phyloP scores from a whole-genome alignment of 1,140 invertebrate species.

The Calliopsis andreniformis region DNA sequence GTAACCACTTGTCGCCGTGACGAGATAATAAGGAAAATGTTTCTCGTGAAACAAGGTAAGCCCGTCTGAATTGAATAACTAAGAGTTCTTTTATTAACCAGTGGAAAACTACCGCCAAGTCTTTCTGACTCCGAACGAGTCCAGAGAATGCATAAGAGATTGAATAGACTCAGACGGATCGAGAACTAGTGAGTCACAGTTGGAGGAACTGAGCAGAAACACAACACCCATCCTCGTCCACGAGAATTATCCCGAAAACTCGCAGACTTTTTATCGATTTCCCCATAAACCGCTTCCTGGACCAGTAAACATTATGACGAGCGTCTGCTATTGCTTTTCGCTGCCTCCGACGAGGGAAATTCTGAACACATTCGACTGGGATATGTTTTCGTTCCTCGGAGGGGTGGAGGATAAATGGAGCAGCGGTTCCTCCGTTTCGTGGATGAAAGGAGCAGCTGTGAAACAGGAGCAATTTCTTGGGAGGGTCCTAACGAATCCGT shows the following conservation, averaged over 20 bases:
- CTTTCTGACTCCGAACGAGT: not conserved
- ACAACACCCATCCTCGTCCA: not conserved
- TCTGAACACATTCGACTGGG: too few relatives aligned
- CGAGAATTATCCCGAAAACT: conserved; percentile 15
- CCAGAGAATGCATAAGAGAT: not conserved
- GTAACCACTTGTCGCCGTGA: not conserved
- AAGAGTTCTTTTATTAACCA: too few relatives aligned
- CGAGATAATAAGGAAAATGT: conserved; percentile 10
- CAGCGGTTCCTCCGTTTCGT: too few relatives aligned
- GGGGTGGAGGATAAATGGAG: too few relatives aligned
- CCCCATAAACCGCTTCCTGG: not conserved
- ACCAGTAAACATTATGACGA: too few relatives aligned
- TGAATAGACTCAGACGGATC: not conserved
- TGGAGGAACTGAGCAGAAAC: conserved; percentile 5
- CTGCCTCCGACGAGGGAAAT: too few relatives aligned
- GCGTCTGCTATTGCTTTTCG: too few relatives aligned
- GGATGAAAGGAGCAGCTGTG: too few relatives aligned
- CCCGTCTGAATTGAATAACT: not conserved
- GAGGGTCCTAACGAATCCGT: too few relatives aligned
- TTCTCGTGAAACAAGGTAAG: not conserved
- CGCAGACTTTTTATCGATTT: conserved; percentile 25
- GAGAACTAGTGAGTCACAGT: conserved; percentile 13
- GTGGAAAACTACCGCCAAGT: too few relatives aligned
- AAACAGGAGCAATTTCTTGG: too few relatives aligned
- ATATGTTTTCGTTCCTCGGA: too few relatives aligned